Percentiles rank a stretch among this genome's conserved stretches.
Evolutionary conservation across 35 echinoderm and acorn worm genomes (phyloP).

Genomic region (Chiridota heheva): DNA sequence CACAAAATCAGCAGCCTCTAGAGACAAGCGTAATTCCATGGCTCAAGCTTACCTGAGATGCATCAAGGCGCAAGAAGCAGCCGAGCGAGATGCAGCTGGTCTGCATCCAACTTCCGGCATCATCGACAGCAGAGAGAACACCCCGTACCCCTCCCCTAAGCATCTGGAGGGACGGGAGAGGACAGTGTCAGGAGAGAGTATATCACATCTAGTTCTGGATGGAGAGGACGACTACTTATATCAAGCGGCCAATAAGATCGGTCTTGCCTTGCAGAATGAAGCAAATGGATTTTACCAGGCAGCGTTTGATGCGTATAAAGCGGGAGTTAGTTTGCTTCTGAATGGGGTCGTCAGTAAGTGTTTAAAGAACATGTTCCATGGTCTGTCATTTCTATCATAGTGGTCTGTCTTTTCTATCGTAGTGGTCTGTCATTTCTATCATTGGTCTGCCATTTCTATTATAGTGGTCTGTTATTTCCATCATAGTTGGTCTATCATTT

Average conservation of each 20-base stretch:
- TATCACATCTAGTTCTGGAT: conserved; percentile 67
- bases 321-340: conserved; percentile 80
- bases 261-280: conserved; percentile 87
- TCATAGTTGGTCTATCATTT: too few relatives aligned
- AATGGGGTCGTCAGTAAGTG: conserved; percentile 87
- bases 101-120: conserved; percentile 36
- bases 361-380: not conserved
- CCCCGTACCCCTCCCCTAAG: conserved; percentile 33
- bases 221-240: conserved; percentile 94
- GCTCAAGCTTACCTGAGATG: conserved; percentile 86
- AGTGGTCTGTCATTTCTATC: too few relatives aligned
- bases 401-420: not conserved
- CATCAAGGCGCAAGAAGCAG: conserved; percentile 82
- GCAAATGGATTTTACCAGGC: conserved; percentile 79
- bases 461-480: too few relatives aligned
- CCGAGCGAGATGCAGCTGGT: conserved; percentile 59
- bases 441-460: too few relatives aligned
- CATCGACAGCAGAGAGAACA: conserved; percentile 58
- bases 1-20: conserved; percentile 18
- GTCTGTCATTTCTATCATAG: too few relatives aligned
- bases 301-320: conserved; percentile 94
- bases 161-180: conserved; percentile 8
- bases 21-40: conserved; percentile 67
- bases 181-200: conserved; percentile 63
- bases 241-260: conserved; percentile 76